Base-by-base conservation (phyloP, 2,113 vertebrate genomes). In the Sisor rabdophorus region DNA sequence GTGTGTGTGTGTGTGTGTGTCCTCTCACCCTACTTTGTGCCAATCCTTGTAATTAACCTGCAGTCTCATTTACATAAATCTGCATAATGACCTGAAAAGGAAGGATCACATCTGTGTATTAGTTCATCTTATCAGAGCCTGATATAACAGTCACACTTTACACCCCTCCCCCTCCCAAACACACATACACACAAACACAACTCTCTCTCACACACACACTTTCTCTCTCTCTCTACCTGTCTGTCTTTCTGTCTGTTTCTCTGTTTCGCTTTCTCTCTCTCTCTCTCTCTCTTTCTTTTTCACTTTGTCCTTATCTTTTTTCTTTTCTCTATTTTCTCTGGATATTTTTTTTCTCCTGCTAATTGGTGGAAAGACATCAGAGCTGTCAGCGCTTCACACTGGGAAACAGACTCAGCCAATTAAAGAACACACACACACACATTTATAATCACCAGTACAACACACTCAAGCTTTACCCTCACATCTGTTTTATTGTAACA, bases 11-110 rank as follows among this genome's bases (percentile, higher is more conserved):
- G n/a, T n/a, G n/a, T n/a, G n/a, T n/a, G n/a, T n/a, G n/a, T n/a
- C 54, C 17, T 58, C 55, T 71, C 72, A 40, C 17, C 73, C 75
- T 3, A 22, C 28, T 73, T 59, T 67, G 67, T 82, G 80, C 54
- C 80, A 68, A 70, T 79, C 71, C 50, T 40, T 22, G 79, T 75
- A 72, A 82, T 82, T 76, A 79, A 82, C 74, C 77, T 60, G 74
- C 59, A 74, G 1, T 24, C 75, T 59, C 59, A 61, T 82, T 76
- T 78, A 58, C 76, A 79, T 82, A 76, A 72, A 76, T 82, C 70
- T 82, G 80, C 77, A 82, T 76, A 78, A 74, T 50, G 61, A 55
- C 75, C 60, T 78, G 59, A 72, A 76, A 82, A 82, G 69, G 72
- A 73, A 76, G 59, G 30, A 54, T 70, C 54, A 76, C 74, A 82